A percentile compares a stretch with the other conserved stretches of the same genome.
phyloP scores from a whole-genome alignment of 1,140 invertebrate genomes.

The Bombus ignitus region DNA sequence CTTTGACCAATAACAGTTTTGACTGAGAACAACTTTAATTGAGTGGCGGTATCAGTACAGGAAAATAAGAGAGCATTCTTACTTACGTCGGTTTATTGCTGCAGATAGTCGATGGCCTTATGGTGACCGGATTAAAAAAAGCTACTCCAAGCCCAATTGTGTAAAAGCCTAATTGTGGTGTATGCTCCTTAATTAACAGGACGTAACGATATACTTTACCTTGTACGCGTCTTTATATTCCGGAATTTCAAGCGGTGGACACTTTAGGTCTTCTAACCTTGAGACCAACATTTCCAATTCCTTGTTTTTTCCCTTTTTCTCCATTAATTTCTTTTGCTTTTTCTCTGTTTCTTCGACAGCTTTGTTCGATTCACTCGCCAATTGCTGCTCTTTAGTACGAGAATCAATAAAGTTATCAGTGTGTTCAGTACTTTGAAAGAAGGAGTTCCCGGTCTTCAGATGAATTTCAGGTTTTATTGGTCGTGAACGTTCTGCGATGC shows the following conservation, averaged over 20 bases:
- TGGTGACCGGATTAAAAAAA: too few relatives aligned
- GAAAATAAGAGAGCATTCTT: too few relatives aligned
- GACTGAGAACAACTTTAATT: too few relatives aligned
- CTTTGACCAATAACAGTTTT: too few relatives aligned
- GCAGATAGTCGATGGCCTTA: too few relatives aligned
- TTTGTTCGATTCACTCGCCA: constrained; percentile 61
- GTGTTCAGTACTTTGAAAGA: constrained; percentile 71
- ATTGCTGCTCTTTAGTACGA: constrained; percentile 62
- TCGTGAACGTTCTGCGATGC: not conserved
- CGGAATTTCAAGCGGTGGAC: constrained; percentile 74
- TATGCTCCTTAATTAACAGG: too few relatives aligned
- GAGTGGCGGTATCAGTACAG: too few relatives aligned
- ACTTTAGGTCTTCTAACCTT: constrained; percentile 76
- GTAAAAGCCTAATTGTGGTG: too few relatives aligned
- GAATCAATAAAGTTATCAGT: constrained; percentile 71
- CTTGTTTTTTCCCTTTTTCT: constrained; percentile 63
- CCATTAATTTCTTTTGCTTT: constrained; percentile 33
- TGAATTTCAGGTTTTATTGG: constrained; percentile 68
- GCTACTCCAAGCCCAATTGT: too few relatives aligned
- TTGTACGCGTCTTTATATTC: constrained; percentile 81
- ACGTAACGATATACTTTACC: constrained; percentile 48
- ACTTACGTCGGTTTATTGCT: too few relatives aligned
- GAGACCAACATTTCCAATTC: constrained; percentile 77
- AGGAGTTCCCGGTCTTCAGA: constrained; percentile 71
- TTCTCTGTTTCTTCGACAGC: constrained; percentile 66